Base-by-base conservation (phyloP, 2,113 vertebrate species). In the Hippocampus zosterae region DNA sequence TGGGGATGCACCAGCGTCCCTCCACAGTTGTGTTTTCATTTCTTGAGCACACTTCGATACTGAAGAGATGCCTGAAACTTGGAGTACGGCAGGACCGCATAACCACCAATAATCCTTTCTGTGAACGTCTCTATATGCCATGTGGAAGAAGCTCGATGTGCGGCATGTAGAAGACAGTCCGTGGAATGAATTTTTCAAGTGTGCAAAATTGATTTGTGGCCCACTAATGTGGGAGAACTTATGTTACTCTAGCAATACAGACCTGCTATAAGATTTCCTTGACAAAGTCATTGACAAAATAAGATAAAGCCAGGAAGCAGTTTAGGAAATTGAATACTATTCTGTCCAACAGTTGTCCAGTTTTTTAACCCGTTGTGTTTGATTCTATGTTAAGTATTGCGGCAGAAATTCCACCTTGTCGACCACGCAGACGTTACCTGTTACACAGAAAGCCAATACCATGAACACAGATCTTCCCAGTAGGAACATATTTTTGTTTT, bases 51-150 rank as follows among this genome's bases (percentile, higher is more conserved):
- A 0, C 0, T 65, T 3, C 67, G 52, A 10, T 37, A 79, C 72
- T 86, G 88, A 56, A 93, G 10, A 2, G 90, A 37, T 37, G 0
- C 90, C 72, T 92, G 91, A 56, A 86, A 90, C 46, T 85, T 88
- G 2, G 92, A 91, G 70, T 91, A 85, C 0, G 87, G 87, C 10
- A 0, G 0, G 3, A 92, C 92, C 74, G 90, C 88, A 15, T 89
- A 81, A 55, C 91, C 91, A 4, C 92, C 91, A 6, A 93, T 91
- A 67, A 92, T 92, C 74, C 88, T 90, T 7, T 7, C 8, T 37
- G 65, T 5, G 52, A 40, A 57, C 2, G 55, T 53, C 25, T 68
- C 88, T 92, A 75, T 19, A 50, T 10, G 67, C 25, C 42, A 13
- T 1, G 7, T 3, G 50, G 0, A 57, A 42, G 0, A 52, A 13